Evolutionary conservation across 2,797 vertebrate species (phyloP).

Genomic region (Lagodon rhomboides): DNA sequence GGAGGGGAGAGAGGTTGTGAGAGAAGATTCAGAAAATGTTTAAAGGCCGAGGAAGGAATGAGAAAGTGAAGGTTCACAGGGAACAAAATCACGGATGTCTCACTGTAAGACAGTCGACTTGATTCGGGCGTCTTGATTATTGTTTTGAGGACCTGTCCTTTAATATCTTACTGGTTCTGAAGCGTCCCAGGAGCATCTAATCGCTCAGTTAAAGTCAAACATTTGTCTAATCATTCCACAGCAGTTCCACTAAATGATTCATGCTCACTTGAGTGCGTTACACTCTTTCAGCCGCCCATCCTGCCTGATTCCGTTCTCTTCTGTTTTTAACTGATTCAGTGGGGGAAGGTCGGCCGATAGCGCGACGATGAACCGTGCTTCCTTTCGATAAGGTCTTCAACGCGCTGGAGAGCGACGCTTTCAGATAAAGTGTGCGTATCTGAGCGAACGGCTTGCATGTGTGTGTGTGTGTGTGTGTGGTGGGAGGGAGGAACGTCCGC

Average conservation of each 20-base stretch:
- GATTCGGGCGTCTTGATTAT: too few species aligned
- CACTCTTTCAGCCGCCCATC: background rate
- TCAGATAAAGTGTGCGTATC: background rate
- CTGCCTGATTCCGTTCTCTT: background rate
- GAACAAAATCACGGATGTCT: background rate
- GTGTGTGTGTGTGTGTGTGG: background rate
- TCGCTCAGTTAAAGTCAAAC: too few species aligned
- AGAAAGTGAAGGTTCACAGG: background rate
- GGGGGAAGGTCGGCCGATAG: background rate
- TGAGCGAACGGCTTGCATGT: background rate
- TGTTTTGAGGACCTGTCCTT: background rate
- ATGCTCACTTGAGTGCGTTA: background rate
- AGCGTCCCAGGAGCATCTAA: too few species aligned
- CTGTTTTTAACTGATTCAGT: constrained; percentile 9
- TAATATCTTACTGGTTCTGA: background rate
- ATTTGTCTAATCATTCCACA: background rate
- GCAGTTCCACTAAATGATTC: background rate
- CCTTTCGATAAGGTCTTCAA: background rate
- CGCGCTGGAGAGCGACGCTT: background rate
- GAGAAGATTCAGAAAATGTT: background rate
- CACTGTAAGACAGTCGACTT: background rate
- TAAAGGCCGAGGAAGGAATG: background rate
- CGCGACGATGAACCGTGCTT: constrained; percentile 4
- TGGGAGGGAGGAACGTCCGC: background rate
- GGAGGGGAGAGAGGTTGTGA: too few species aligned